Evolutionary conservation across 1,140 invertebrate genomes (phyloP), one percentile per base, ranked within the genome.

Genomic region (Tenebrio molitor): DNA sequence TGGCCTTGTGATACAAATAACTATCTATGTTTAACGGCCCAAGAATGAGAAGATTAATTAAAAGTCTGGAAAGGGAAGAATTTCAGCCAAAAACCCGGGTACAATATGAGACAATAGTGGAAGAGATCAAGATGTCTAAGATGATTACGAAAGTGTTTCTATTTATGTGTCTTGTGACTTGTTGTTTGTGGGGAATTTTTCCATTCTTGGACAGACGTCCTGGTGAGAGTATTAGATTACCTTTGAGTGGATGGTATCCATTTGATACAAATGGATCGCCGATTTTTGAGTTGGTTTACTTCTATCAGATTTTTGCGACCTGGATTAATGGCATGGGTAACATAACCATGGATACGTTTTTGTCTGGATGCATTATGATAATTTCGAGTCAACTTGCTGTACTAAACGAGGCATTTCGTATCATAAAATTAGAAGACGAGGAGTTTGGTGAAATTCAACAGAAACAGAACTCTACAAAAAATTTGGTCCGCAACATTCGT

Each of bases 171-270:
- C 12, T 23, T 0, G 12, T 58, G 7, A 23, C 23, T 58, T 58
- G 50, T 33, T 29, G 2, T 4, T 66, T 42, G 15, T 66, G 36
- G 36, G 41, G 41, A 4, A 23, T 16, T 66, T 42, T 36, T 12
- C 23, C 41, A 8, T 65, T 42, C 39, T 19, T 65, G 8, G 62
- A 65, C 25, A 41, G 23, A 33, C 1, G n/a, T 19, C 2, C n/a
- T 58, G n/a, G 23, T 12, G 50, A 58, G 5, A 29, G 14, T 15
- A 21, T 58, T 33, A 53, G 74, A 15, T 41, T 75, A 8, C 78
- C 79, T 1, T 73, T 80, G 36, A 74, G 68, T 46, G 77, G 74
- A 0, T 82, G 79, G 79, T 80, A 74, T 74, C 81, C 81, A 15
- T 82, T 78, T 50, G 21, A 74, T 19, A 74, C 62, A n/a, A 36